Conservation (phyloP, 2,797 vertebrate genomes). For the Macropodus opercularis region DNA sequence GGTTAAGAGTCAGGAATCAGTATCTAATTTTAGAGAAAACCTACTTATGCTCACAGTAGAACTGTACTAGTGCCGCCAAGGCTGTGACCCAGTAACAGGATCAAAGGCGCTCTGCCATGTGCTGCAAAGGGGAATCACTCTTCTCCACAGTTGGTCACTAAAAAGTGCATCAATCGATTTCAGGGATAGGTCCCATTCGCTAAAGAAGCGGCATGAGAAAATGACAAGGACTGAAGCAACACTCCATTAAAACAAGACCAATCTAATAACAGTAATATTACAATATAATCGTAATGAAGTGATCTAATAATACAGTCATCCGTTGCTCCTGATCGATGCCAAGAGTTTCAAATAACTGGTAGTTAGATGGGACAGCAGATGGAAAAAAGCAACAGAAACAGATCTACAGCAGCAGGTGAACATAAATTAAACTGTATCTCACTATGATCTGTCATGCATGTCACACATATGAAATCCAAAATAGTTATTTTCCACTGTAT, state of each 20-base stretch:
- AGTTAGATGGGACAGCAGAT: background rate
- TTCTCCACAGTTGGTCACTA: slow-evolving; percentile 25
- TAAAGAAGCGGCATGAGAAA: background rate
- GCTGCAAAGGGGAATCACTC: slow-evolving; percentile 38
- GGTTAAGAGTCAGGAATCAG: slow-evolving; percentile 78
- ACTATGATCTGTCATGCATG: background rate
- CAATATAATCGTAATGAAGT: background rate
- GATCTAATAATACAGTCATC: background rate
- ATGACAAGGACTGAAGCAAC: background rate
- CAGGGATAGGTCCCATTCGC: background rate
- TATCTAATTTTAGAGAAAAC: slow-evolving; percentile 80
- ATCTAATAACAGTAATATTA: background rate
- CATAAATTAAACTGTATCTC: background rate
- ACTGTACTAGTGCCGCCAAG: slow-evolving; percentile 77
- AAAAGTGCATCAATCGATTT: background rate
- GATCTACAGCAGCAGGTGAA: background rate
- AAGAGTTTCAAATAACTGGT: background rate
- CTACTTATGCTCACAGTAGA: slow-evolving; percentile 76
- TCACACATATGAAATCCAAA: background rate
- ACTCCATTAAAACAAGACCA: background rate
- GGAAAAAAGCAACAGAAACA: background rate
- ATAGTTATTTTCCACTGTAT: too few relatives aligned
- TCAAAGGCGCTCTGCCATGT: slow-evolving; percentile 67
- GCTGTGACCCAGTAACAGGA: slow-evolving; percentile 80
- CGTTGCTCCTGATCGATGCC: too few relatives aligned